Percentiles rank a stretch among this genome's conserved stretches.
Conservation (phyloP, 2,113 vertebrate species). For the Perca fluviatilis region DNA sequence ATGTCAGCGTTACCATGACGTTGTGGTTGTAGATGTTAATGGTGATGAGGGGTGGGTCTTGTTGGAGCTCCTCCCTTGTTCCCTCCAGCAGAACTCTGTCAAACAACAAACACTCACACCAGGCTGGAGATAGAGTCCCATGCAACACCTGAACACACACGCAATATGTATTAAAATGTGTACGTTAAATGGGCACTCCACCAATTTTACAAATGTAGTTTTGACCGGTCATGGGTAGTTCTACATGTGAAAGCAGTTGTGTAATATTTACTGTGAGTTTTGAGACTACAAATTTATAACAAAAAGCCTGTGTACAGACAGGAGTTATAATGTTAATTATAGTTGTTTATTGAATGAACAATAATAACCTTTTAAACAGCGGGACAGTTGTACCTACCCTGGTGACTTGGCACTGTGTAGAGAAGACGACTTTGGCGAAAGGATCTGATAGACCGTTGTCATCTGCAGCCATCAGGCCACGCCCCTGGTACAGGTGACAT, state of each 20-base stretch:
- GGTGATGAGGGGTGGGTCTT: slow-evolving; percentile 89
- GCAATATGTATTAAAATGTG: too few species aligned
- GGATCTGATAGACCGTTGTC: slow-evolving; percentile 94
- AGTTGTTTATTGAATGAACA: not conserved
- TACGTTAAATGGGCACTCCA: not conserved
- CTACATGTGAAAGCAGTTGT: not conserved
- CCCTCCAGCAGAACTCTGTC: slow-evolving; percentile 92
- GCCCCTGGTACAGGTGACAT: slow-evolving; percentile 94
- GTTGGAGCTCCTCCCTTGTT: slow-evolving; percentile 87
- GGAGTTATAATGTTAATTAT: too few species aligned
- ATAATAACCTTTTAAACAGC: not conserved
- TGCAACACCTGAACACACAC: slow-evolving; percentile 84
- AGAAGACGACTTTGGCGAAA: slow-evolving; percentile 91
- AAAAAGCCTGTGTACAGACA: not conserved
- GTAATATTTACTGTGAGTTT: not conserved
- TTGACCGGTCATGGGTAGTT: too few species aligned
- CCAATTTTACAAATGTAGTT: too few species aligned
- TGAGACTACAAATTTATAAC: not conserved
- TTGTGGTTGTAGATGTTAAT: slow-evolving; percentile 90
- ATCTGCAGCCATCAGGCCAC: slow-evolving; percentile 91
- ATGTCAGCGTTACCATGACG: slow-evolving; percentile 47
- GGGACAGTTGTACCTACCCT: slow-evolving; percentile 77
- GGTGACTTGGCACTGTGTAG: slow-evolving; percentile 91
- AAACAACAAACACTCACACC: slow-evolving; percentile 92
- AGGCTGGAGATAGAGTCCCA: slow-evolving; percentile 92